phyloP scores from a whole-genome alignment of 2,797 vertebrate genomes.

The Ibycter americanus region DNA sequence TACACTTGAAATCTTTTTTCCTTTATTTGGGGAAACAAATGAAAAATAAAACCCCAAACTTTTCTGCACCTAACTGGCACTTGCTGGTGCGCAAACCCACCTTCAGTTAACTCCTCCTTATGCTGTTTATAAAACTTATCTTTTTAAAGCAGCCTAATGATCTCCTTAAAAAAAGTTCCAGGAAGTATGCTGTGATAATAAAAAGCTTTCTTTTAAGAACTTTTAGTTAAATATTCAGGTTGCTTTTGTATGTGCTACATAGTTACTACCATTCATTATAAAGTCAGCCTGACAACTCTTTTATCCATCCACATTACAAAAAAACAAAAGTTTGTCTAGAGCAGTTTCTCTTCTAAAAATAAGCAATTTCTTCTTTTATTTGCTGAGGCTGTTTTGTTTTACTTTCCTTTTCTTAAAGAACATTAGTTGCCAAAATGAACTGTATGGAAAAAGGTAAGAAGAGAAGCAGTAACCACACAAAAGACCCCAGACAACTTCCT shows the following conservation, averaged over 20 bases:
- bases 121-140: background rate
- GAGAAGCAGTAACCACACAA: background rate
- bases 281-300: background rate
- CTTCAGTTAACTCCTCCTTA: background rate
- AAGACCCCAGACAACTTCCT: background rate
- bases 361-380: background rate
- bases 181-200: background rate
- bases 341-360: conserved; percentile 2
- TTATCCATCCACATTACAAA: background rate
- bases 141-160: background rate
- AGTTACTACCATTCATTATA: background rate
- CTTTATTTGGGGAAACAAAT: background rate
- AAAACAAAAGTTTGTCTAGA: background rate
- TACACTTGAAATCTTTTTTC: background rate
- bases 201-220: background rate
- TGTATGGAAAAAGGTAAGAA: background rate
- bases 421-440: background rate
- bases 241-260: background rate
- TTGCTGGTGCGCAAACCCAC: background rate
- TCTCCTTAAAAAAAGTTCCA: background rate
- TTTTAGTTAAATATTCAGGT: background rate
- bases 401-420: background rate
- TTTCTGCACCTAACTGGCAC: background rate
- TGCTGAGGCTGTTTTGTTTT: background rate
- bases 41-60: background rate